Percentiles rank a stretch among this genome's conserved stretches.
Evolutionary conservation across 2,888 invertebrate species (phyloP).

Genomic region (Fragum whitleyi): DNA sequence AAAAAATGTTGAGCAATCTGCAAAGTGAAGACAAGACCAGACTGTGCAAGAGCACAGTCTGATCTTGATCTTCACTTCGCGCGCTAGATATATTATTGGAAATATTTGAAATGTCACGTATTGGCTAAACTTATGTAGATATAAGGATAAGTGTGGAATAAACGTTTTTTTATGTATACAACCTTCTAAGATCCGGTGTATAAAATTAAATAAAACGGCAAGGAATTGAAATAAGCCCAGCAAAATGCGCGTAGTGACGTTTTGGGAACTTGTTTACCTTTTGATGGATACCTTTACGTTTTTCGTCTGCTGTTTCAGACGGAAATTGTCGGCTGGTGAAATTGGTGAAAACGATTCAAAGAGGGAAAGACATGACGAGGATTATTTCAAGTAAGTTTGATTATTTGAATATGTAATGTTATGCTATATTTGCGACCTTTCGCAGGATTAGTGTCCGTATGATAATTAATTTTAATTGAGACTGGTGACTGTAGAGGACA

Average conservation of each 20-base stretch:
- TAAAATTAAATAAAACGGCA: not conserved
- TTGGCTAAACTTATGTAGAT: no score
- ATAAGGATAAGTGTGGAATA: no score
- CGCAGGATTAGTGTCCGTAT: not conserved
- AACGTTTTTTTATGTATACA: not conserved
- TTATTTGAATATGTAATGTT: not conserved
- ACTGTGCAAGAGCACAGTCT: no score
- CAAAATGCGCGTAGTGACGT: conserved; percentile 36
- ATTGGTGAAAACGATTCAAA: conserved; percentile 27
- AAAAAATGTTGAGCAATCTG: no score
- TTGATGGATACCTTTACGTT: conserved; percentile 39
- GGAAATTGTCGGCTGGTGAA: conserved; percentile 33
- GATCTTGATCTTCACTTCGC: no score
- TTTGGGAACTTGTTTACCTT: conserved; percentile 36
- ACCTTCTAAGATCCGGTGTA: not conserved
- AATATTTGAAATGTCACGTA: no score
- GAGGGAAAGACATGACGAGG: conserved; percentile 55
- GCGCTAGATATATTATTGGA: no score
- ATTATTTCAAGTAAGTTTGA: conserved; percentile 63
- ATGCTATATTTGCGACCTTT: not conserved
- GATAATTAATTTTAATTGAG: no score
- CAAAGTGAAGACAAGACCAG: no score
- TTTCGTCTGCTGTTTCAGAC: conserved; percentile 59
- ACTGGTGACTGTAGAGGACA: no score
- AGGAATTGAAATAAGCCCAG: not conserved